Percentiles rank a stretch among this genome's conserved stretches.
phyloP scores from a whole-genome alignment of 2,113 vertebrate species.

The Xyrauchen texanus region DNA sequence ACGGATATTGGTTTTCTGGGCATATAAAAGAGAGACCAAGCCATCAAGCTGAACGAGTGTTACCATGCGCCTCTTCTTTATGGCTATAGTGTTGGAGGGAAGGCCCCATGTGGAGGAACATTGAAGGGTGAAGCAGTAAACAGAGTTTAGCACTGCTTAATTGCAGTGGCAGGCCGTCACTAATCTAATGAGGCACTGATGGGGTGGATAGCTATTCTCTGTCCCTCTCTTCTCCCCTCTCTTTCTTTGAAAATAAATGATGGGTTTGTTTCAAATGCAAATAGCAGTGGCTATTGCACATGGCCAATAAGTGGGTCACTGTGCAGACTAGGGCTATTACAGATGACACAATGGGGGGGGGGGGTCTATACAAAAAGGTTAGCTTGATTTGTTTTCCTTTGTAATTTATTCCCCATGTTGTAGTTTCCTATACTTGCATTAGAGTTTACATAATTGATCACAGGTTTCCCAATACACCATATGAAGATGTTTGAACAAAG shows the following conservation, averaged over 20 bases:
- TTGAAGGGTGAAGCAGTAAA: conserved; percentile 71
- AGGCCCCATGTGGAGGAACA: conserved; percentile 65
- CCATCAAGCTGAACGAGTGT: background rate
- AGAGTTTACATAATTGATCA: no score
- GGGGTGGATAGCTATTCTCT: conserved; percentile 71
- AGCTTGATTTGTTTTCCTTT: background rate
- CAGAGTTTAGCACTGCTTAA: conserved; percentile 65
- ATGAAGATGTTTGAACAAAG: background rate
- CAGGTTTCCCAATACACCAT: no score
- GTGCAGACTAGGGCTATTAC: conserved; percentile 54
- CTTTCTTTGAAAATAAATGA: conserved; percentile 74
- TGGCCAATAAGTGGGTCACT: conserved; percentile 74
- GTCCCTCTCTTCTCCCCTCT: conserved; percentile 59
- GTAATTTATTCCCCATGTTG: no score
- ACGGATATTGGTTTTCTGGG: no score
- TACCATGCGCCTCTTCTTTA: conserved; percentile 31
- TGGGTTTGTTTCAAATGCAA: conserved; percentile 76
- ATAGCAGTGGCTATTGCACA: conserved; percentile 20
- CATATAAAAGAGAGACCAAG: background rate
- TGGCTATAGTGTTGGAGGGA: conserved; percentile 56
- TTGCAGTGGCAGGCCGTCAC: conserved; percentile 78
- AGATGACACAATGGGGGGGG: conserved; percentile 48
- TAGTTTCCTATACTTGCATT: no score
- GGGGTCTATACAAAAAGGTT: conserved; percentile 33
- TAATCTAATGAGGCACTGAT: conserved; percentile 78